Conservation (phyloP, 2,797 vertebrate genomes). For the Cyclopterus lumpus region DNA sequence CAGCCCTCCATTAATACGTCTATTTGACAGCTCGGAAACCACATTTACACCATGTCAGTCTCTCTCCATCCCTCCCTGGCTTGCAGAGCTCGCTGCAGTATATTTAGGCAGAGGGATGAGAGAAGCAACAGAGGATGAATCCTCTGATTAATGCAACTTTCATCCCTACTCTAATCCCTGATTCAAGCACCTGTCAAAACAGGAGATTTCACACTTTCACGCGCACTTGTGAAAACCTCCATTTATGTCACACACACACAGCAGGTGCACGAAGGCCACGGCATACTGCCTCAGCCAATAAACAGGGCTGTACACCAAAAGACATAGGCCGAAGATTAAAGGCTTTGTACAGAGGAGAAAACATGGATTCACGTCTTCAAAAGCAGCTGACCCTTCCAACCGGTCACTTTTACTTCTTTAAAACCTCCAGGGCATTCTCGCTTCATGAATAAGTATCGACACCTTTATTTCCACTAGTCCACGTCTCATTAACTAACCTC, state of each 20-base stretch:
- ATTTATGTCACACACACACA: constrained; percentile 38
- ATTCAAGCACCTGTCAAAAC: constrained; percentile 81
- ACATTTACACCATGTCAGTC: constrained; percentile 62
- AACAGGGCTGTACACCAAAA: constrained; percentile 26
- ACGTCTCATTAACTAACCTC: constrained; percentile 8
- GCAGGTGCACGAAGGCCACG: constrained; percentile 23
- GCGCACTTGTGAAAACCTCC: constrained; percentile 53
- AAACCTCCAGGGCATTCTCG: not conserved
- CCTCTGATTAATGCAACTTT: constrained; percentile 76
- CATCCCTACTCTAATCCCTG: constrained; percentile 71
- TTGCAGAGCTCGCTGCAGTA: constrained; percentile 48
- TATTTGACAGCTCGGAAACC: constrained; percentile 62
- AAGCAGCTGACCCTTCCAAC: constrained; percentile 6
- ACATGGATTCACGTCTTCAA: constrained; percentile 12
- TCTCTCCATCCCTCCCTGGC: constrained; percentile 35
- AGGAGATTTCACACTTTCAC: constrained; percentile 66
- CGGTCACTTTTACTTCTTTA: not conserved
- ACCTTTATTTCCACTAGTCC: constrained; percentile 34
- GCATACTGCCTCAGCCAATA: constrained; percentile 27
- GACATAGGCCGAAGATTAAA: constrained; percentile 47
- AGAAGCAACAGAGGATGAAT: constrained; percentile 60
- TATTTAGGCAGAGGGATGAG: constrained; percentile 67
- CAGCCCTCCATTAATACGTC: constrained; percentile 54
- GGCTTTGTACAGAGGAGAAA: constrained; percentile 44
- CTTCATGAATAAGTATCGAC: constrained; percentile 15